Percentiles rank a stretch among this genome's conserved stretches.
Evolutionary conservation across 2,113 vertebrate species (phyloP).

Genomic region (Heterochromis multidens): DNA sequence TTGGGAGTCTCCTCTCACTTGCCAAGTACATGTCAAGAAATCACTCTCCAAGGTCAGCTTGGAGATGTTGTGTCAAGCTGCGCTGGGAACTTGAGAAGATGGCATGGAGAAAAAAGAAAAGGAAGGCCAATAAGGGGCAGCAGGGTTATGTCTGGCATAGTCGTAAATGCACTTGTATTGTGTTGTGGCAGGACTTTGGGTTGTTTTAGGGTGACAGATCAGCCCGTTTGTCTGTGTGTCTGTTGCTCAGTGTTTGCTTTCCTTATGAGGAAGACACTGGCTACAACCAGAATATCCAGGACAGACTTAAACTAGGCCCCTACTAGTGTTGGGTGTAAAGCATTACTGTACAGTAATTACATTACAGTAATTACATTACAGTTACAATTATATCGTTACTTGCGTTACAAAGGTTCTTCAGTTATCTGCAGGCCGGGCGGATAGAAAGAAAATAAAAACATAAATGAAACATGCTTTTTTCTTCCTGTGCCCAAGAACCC

Average conservation of each 20-base stretch:
- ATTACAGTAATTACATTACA: no score
- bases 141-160: neutral
- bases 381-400: no score
- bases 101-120: neutral
- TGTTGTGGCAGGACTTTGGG: neutral
- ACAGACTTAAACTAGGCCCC: neutral
- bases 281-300: neutral
- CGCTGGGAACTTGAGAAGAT: conserved; percentile 8
- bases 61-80: conserved; percentile 48
- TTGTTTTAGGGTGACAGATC: neutral
- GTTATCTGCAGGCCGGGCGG: no score
- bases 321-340: no score
- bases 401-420: no score
- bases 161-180: neutral
- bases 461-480: no score
- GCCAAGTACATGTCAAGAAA: conserved; percentile 49
- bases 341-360: no score
- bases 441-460: no score
- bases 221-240: neutral
- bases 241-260: neutral
- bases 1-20: conserved; percentile 21
- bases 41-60: conserved; percentile 40
- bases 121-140: neutral
- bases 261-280: neutral
- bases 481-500: no score